Evolutionary conservation across 2,888 invertebrate genomes (phyloP).

Genomic region (Mechanitis mazaeus): DNA sequence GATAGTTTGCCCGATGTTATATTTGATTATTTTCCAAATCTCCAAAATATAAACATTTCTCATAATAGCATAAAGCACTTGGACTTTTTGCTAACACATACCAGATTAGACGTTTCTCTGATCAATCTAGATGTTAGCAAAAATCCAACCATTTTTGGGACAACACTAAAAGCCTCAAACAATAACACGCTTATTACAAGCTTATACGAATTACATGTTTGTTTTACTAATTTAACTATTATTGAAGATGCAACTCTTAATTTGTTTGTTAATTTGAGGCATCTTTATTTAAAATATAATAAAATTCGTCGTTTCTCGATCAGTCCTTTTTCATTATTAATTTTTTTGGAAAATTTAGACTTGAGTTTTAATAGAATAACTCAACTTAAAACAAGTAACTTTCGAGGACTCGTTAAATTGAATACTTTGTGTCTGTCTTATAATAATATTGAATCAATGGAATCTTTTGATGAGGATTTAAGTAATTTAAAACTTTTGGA

Average conservation of each 20-base stretch:
- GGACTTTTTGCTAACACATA: conserved; percentile 55
- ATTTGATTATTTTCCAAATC: conserved; percentile 64
- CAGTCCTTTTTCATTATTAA: conserved; percentile 86
- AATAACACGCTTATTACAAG: conserved; percentile 59
- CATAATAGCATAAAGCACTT: conserved; percentile 61
- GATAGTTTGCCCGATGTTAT: conserved; percentile 52
- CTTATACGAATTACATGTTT: conserved; percentile 65
- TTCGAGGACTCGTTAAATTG: conserved; percentile 85
- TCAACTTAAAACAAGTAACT: conserved; percentile 87
- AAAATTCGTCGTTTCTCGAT: conserved; percentile 87
- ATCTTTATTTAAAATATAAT: conserved; percentile 86
- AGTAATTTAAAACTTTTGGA: conserved; percentile 86
- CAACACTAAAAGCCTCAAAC: conserved; percentile 43
- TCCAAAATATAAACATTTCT: conserved; percentile 65
- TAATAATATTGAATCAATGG: conserved; percentile 88
- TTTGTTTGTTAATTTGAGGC: conserved; percentile 84
- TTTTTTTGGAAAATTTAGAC: conserved; percentile 86
- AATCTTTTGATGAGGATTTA: conserved; percentile 87
- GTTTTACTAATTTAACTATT: conserved; percentile 61
- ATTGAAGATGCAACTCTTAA: conserved; percentile 84
- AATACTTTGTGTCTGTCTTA: conserved; percentile 88
- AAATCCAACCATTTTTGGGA: conserved; percentile 61
- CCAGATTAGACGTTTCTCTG: conserved; percentile 48
- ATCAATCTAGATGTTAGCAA: conserved; percentile 66
- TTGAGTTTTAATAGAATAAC: conserved; percentile 88